phyloP scores from a whole-genome alignment of 1,140 invertebrate genomes.

The Brachionus asplanchnoidis region DNA sequence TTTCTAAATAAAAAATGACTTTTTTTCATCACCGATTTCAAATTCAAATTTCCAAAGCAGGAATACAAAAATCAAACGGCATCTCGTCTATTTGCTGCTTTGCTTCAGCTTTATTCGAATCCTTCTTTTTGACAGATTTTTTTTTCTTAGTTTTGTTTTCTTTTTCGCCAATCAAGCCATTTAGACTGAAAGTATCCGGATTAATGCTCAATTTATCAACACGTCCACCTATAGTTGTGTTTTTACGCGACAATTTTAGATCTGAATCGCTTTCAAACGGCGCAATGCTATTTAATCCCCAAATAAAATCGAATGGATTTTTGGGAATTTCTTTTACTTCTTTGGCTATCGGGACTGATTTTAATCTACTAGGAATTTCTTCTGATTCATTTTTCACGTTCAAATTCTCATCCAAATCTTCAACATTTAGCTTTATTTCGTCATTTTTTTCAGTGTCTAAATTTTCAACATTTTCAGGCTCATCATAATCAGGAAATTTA shows the following conservation, averaged over 20 bases:
- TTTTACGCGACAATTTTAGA: not conserved
- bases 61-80: not conserved
- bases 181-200: slow-evolving; percentile 12
- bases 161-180: not conserved
- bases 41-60: not conserved
- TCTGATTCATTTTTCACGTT: not conserved
- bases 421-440: not conserved
- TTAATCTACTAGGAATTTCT: not conserved
- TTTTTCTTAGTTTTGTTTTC: not conserved
- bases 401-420: not conserved
- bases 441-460: not conserved
- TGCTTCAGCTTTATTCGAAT: not conserved
- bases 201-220: not conserved
- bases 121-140: not conserved
- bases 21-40: not conserved
- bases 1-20: not conserved
- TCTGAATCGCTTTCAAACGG: not conserved
- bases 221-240: slow-evolving; percentile 1
- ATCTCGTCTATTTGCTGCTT: not conserved
- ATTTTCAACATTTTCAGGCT: not conserved
- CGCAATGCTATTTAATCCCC: not conserved
- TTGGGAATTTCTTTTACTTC: slow-evolving; percentile 8
- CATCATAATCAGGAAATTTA: slow-evolving; percentile 18
- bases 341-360: not conserved
- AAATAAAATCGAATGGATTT: slow-evolving; percentile 21